Base-by-base conservation (phyloP, 2,797 vertebrate species). In the Anguilla anguilla region DNA sequence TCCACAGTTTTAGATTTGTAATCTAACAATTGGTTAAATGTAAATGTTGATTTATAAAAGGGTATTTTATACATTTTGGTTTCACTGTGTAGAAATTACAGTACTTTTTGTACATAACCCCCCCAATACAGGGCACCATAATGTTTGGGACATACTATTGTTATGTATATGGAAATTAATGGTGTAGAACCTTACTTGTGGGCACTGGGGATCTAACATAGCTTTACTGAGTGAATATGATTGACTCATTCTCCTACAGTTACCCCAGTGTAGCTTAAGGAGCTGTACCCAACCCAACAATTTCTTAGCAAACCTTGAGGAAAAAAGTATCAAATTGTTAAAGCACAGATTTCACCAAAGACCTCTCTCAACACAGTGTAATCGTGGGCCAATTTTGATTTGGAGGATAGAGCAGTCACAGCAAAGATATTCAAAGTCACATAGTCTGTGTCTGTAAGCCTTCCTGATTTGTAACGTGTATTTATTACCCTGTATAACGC, bases 391-490 rank as follows among this genome's bases (percentile, higher is more conserved):
- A 35, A 13, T 79, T 43, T 64, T 84, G 87, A 86, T 46, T 25
- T 35, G n/a, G 64, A 72, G 57, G 53, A n/a, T 79, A 59, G 85
- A 88, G 35, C 69, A 81, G 17, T 51, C 59, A 83, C n/a, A n/a
- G 35, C 83, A 22, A 57, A 83, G 85, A 86, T 46, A 59, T 25
- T 59, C 31, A 22, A 81, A 82, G 11, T 64, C 17, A 49, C 64
- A 25, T 19, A 55, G 57, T 43, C 59, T 88, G 46, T 57, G 39
- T 35, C 39, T 53, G 86, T 91, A 31, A 88, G 77, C 88, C 91
- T 90, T 91, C 88, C 92, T 69, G 86, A 90, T 90, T 90, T 67
- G 81, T 59, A 6, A 84, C 59, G 85, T 81, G 17, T 89, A 82
- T 84, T 61, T 51, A 51, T 84, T 87, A 87, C 13, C 25, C 59